Evolutionary conservation across 2,113 vertebrate species (phyloP), one percentile per base, ranked within the genome.

Genomic region (Channa maculata): DNA sequence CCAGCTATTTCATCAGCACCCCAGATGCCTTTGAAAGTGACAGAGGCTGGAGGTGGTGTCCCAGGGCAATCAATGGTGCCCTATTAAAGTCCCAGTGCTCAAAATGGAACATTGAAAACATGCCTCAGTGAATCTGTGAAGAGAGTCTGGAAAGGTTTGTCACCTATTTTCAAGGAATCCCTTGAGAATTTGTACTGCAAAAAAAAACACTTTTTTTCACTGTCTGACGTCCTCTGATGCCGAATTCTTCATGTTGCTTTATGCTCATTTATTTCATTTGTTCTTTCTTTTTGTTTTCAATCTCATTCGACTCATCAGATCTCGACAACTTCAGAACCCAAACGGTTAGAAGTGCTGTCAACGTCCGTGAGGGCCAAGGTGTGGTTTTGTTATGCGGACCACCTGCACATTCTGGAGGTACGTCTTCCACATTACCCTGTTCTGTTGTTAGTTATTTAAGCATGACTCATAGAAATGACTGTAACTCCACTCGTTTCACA

Each of bases 301-400:
- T 3, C 61, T 81, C 59, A 37, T 91, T 77, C 83, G 71, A 87
- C 84, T 85, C 62, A 77, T 54, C 90, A 99, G 97, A 97, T 87
- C 93, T 94, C 2, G 96, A 99, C 57, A 95, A 91, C 90, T 94
- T 96, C 86, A 95, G 95, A 93, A 94, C 75, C 5, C 96, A 95
- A 65, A 93, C 91, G 24, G 94, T 88, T 82, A 95, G 97, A 85
- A 98, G 94, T 10, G 91, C 95, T 0, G 97, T 99, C 49, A 98
- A 96, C 0, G 97, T 98, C 48, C 95, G 97, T 0, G 96, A 98
- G 83, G 97, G 97, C 45, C 97, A 99, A 89, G 97, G 97, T 0
- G 96, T 99, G 0, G 97, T 99, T 82, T 91, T 99, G 76, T 86
- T 99, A 45, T 99, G 97, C 0, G 96, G 97, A 8, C 95, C 95